Base-by-base conservation (phyloP, 1,140 invertebrate genomes). In the Diploscapter pachys region DNA sequence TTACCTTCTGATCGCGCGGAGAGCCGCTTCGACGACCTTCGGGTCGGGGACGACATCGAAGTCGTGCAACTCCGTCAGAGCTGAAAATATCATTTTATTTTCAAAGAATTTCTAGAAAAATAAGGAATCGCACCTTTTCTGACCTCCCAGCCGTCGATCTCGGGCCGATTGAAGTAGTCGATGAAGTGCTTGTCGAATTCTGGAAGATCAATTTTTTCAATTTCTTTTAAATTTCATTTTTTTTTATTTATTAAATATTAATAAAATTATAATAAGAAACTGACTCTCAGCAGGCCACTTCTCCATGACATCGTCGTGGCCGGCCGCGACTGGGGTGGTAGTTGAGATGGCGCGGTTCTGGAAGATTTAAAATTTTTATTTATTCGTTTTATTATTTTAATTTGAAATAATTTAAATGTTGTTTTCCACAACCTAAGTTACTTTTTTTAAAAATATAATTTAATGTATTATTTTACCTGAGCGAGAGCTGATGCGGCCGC, bases 91-190 rank as follows among this genome's bases (percentile, higher is more conserved):
- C 31, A 31, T 0, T 1, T 31, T 31, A 31, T 31, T 31, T 31
- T 31, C 31, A 31, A 31, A 31, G 31, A 31, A 31, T 31, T 31
- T 1, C 1, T 31, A 31, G 1, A 31, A 31, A 31, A 31, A 31
- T 0, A 31, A 31, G 0, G 4, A 5, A 53, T 49, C 70, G 5
- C 62, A 83, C 82, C 82, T 80, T 86, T 86, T 13, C 96, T 90
- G 76, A 96, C 90, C 88, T 97, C 94, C 96, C 96, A 99, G 61
- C 91, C 91, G 88, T 98, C 96, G 85, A 98, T 93, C 80, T 97
- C 92, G 61, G 90, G 89, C 67, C 93, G 90, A 85, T 90, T 93
- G 88, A 98, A 95, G 86, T 91, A 97, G 49, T 84, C 81, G 71
- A 85, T 85, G 75, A 86, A 85, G 71, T 85, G 81, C 51, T 84